Evolutionary conservation across 2,797 vertebrate genomes (phyloP).

Genomic region (Chelon auratus): DNA sequence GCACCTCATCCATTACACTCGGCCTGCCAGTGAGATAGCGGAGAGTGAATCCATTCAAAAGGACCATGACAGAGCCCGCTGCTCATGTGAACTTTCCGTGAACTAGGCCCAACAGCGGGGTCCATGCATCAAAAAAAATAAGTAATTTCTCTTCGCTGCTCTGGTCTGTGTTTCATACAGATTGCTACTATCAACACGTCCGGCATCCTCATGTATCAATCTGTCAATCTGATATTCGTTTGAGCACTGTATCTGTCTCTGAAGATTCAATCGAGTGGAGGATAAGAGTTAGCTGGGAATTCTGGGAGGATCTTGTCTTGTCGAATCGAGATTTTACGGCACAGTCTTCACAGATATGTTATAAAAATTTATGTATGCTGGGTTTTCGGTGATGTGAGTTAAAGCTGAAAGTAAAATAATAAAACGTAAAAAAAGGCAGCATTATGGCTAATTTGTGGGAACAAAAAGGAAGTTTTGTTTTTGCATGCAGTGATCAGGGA

Average conservation of each 20-base stretch:
- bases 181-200: slow-evolving; percentile 78
- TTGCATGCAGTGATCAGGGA: no score
- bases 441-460: no score
- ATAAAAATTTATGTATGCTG: slow-evolving; percentile 5
- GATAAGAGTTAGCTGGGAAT: slow-evolving; percentile 53
- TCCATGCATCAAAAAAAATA: slow-evolving; percentile 79
- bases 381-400: not conserved
- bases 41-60: slow-evolving; percentile 86
- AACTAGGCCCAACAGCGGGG: slow-evolving; percentile 82
- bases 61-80: slow-evolving; percentile 84
- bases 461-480: no score
- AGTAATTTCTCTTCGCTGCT: slow-evolving; percentile 75
- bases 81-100: slow-evolving; percentile 86
- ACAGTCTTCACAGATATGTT: slow-evolving; percentile 33
- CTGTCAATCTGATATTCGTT: slow-evolving; percentile 79
- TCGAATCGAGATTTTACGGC: slow-evolving; percentile 60
- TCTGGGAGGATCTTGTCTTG: slow-evolving; percentile 60
- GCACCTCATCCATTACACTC: slow-evolving; percentile 88
- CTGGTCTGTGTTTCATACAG: slow-evolving; percentile 80
- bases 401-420: no score
- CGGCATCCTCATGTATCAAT: slow-evolving; percentile 79
- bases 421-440: no score
- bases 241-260: slow-evolving; percentile 74
- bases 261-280: slow-evolving; percentile 66
- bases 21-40: slow-evolving; percentile 83